Conservation (phyloP, 2,888 invertebrate species). For the Nephrotoma appendiculata region DNA sequence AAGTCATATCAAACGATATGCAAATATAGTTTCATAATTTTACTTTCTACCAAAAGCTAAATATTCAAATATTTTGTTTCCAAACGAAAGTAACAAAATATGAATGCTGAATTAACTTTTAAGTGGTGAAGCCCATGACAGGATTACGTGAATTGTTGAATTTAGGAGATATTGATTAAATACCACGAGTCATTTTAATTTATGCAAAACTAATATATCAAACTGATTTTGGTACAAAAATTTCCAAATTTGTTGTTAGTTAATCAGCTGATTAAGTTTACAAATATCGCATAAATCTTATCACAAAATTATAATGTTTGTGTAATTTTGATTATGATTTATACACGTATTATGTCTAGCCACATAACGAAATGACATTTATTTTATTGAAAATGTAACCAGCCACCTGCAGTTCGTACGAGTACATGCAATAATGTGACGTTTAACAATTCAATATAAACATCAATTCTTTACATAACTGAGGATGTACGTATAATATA, state of each 20-base stretch:
- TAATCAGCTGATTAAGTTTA: not conserved
- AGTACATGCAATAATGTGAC: not conserved
- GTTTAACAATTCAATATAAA: not conserved
- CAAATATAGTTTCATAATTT: not conserved
- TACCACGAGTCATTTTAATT: not conserved
- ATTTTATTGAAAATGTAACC: not conserved
- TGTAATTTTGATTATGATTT: not conserved
- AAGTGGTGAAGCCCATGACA: not conserved
- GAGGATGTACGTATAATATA: not conserved
- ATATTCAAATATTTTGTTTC: not conserved
- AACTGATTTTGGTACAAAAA: not conserved
- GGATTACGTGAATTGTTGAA: not conserved
- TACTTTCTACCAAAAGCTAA: not conserved
- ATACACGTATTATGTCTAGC: not conserved
- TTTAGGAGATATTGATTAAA: not conserved
- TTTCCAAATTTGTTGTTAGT: not conserved
- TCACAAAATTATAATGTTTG: not conserved
- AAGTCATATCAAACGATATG: not conserved
- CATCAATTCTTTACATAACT: not conserved
- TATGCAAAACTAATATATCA: not conserved
- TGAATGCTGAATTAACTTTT: not conserved
- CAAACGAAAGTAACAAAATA: not conserved
- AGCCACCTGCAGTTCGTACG: not conserved
- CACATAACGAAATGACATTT: not conserved
- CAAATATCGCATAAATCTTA: not conserved